A percentile compares a stretch with the other conserved stretches of the same genome.
phyloP scores from a whole-genome alignment of 2,797 vertebrate genomes.

The Morelia viridis region DNA sequence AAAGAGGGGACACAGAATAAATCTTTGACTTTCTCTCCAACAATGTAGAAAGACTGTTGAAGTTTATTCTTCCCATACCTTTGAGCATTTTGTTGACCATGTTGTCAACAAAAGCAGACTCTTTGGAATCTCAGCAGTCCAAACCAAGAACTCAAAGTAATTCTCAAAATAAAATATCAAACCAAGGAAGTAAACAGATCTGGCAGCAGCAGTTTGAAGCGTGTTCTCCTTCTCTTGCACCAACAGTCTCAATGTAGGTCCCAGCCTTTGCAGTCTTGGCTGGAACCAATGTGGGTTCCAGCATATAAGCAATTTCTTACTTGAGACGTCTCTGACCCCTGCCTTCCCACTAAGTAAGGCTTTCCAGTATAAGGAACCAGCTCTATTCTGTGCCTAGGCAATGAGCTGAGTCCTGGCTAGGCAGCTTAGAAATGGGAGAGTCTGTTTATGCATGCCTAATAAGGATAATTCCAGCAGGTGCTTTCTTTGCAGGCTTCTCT shows the following conservation, averaged over 20 bases:
- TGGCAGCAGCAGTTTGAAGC: background rate
- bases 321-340: background rate
- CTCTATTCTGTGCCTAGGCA: background rate
- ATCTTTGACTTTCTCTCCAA: background rate
- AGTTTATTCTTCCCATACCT: background rate
- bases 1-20: background rate
- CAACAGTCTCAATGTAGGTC: background rate
- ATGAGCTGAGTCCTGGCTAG: background rate
- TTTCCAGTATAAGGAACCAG: background rate
- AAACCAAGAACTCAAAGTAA: background rate
- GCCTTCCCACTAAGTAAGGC: background rate
- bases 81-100: background rate
- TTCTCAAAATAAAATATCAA: background rate
- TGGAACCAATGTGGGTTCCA: background rate
- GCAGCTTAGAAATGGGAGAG: background rate
- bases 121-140: background rate
- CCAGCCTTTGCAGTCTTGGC: background rate
- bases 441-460: background rate
- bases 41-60: background rate
- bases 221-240: background rate
- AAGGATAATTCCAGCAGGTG: background rate
- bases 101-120: background rate
- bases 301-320: background rate
- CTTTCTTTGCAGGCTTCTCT: background rate
- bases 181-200: background rate